Evolutionary conservation across 2,113 vertebrate genomes (phyloP).

Genomic region (Python bivittatus): DNA sequence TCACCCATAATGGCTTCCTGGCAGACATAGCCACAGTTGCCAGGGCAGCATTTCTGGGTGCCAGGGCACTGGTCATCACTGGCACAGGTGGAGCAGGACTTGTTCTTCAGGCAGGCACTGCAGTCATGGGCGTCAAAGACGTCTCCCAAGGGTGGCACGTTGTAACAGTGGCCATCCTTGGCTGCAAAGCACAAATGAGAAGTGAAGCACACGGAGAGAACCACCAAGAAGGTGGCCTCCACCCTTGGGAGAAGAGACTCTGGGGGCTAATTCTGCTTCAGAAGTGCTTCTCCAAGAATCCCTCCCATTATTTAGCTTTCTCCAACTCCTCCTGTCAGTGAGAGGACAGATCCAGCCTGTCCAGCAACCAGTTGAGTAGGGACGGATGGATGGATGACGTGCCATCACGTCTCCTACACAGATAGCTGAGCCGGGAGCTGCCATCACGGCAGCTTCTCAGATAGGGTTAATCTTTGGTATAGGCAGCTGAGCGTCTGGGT

Average conservation of each 20-base stretch:
- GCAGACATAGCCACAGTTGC: constrained; percentile 26
- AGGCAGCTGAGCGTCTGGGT: neutral
- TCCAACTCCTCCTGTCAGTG: neutral
- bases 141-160: neutral
- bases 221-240: neutral
- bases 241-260: neutral
- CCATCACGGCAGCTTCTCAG: too few species aligned
- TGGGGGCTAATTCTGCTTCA: neutral
- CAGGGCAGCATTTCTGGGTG: constrained; percentile 22
- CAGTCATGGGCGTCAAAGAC: constrained; percentile 26
- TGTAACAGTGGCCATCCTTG: constrained; percentile 15
- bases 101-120: constrained; percentile 3
- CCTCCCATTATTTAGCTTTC: neutral
- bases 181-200: neutral
- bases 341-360: neutral
- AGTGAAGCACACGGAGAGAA: neutral
- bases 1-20: constrained; percentile 18
- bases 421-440: neutral
- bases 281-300: neutral
- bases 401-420: neutral
- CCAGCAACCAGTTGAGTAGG: neutral
- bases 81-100: neutral
- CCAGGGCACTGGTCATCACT: neutral
- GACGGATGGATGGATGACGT: neutral
- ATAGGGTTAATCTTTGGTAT: neutral